These are phyloP conservation scores for Petrocephalus microphthalmus DNA, from an alignment of 2,113 vertebrate species.

Conservation along the genomic window DNA sequence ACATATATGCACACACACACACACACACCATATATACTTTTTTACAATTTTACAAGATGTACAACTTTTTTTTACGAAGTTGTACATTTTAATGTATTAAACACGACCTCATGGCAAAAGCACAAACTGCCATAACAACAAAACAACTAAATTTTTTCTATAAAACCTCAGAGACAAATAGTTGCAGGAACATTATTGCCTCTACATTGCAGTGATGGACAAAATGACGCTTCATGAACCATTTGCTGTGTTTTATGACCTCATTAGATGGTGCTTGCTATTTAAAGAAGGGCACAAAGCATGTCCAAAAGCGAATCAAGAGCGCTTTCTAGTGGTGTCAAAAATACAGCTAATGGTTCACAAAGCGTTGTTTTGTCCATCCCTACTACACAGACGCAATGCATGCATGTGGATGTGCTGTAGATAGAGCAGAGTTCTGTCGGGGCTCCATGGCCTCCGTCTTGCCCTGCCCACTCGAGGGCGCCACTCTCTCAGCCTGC, in stretches of 20 bases:
- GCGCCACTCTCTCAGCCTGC: conserved; percentile 53
- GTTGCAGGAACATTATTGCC: conserved; percentile 54
- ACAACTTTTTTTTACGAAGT: no score
- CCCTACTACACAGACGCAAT: neutral
- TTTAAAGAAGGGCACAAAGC: neutral
- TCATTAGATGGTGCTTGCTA: neutral
- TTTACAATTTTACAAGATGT: no score
- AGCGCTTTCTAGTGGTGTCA: neutral
- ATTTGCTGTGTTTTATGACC: neutral
- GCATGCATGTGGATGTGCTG: neutral
- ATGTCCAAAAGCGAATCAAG: neutral
- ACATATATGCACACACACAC: neutral
- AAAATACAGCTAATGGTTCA: neutral
- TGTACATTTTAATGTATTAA: neutral
- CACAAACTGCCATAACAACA: neutral
- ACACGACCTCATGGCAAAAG: neutral
- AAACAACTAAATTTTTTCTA: neutral
- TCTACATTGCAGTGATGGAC: neutral
- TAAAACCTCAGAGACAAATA: neutral
- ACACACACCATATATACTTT: neutral
- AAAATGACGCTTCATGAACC: neutral
- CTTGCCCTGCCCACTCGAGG: conserved; percentile 24
- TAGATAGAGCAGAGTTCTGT: conserved; percentile 47
- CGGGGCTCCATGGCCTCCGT: conserved; percentile 63
- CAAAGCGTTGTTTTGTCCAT: neutral